Evolutionary conservation across 2,113 vertebrate genomes (phyloP).

Genomic region (Phylloscopus whistleri): DNA sequence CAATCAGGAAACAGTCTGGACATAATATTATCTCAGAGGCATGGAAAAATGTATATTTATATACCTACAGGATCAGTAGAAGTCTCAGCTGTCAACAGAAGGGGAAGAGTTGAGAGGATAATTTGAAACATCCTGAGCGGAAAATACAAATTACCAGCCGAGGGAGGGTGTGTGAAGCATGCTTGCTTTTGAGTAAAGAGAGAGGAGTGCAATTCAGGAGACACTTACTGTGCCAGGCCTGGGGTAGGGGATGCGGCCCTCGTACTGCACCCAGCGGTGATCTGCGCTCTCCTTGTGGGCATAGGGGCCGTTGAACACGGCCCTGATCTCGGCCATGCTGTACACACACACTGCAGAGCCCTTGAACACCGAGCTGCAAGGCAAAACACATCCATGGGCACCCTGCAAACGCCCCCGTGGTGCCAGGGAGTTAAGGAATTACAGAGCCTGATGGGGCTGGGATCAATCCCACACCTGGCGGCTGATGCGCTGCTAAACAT

Average conservation of each 20-base stretch:
- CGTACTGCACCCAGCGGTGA: constrained; percentile 94
- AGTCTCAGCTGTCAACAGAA: neutral
- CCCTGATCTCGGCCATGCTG: constrained; percentile 93
- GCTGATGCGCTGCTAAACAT: neutral
- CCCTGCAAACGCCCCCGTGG: accelerated
- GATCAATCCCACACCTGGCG: neutral
- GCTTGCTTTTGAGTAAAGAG: neutral
- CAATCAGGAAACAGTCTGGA: constrained; percentile 1
- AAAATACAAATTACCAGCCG: neutral
- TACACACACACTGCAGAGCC: constrained; percentile 98
- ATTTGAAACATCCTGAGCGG: constrained; percentile 36
- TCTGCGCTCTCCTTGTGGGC: constrained; percentile 95
- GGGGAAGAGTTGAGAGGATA: neutral
- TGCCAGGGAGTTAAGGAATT: neutral
- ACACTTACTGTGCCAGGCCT: constrained; percentile 89
- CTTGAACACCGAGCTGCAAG: constrained; percentile 90
- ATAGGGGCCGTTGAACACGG: constrained; percentile 93
- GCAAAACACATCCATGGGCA: neutral
- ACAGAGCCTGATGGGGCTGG: neutral
- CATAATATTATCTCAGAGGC: constrained; percentile 27
- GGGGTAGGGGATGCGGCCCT: constrained; percentile 92
- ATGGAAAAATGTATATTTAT: constrained; percentile 20
- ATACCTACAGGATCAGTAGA: neutral
- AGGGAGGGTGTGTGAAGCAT: neutral
- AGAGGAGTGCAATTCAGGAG: neutral